Conservation (phyloP, 2,888 invertebrate species). For the Amorpha juglandis region DNA sequence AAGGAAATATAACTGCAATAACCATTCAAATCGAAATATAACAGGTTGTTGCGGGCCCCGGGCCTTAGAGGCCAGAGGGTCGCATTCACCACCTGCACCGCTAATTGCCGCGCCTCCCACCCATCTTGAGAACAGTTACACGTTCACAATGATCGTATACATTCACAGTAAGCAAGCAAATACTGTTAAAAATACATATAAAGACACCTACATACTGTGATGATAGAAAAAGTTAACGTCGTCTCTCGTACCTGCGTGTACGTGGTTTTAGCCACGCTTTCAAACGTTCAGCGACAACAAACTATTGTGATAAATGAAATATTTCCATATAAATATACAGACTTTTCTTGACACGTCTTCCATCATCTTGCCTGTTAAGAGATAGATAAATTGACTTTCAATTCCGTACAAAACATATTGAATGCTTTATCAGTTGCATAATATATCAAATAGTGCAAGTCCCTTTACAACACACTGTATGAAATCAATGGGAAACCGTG, state of each 20-base stretch:
- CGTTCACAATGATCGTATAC: slow-evolving; percentile 63
- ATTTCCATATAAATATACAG: not conserved
- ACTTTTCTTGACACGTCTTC: not conserved
- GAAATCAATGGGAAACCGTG: slow-evolving; percentile 64
- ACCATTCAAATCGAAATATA: slow-evolving; percentile 66
- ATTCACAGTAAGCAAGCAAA: slow-evolving; percentile 53
- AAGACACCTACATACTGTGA: not conserved
- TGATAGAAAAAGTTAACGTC: slow-evolving; percentile 12
- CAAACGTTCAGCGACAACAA: slow-evolving; percentile 2
- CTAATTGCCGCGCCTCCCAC: slow-evolving; percentile 78
- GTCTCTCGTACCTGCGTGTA: slow-evolving; percentile 13
- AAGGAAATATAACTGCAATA: slow-evolving; percentile 51
- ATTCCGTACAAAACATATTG: not conserved
- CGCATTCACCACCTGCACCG: slow-evolving; percentile 78
- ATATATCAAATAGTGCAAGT: slow-evolving; percentile 46
- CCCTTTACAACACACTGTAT: slow-evolving; percentile 51
- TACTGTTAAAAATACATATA: slow-evolving; percentile 44
- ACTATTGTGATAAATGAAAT: slow-evolving; percentile 17
- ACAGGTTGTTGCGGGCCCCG: slow-evolving; percentile 41
- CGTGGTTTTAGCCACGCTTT: slow-evolving; percentile 9
- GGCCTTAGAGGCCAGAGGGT: slow-evolving; percentile 67
- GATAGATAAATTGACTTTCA: slow-evolving; percentile 11
- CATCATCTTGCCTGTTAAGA: not conserved
- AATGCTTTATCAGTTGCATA: slow-evolving; percentile 23
- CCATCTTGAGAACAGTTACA: slow-evolving; percentile 70